Conservation (phyloP, 2,888 invertebrate species). For the Selenia dentaria region DNA sequence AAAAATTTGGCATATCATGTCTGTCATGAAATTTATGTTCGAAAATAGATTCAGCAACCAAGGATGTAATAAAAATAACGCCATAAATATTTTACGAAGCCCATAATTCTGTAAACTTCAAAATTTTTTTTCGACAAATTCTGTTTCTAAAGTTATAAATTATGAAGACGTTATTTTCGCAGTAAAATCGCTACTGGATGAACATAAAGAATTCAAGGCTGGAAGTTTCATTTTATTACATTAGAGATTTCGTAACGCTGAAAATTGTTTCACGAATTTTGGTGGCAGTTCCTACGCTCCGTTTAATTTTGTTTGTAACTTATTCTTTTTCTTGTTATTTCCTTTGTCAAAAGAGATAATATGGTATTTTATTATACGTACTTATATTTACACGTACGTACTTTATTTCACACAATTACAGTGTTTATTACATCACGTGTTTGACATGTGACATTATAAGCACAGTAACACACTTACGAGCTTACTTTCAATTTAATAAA, state of each 20-base stretch:
- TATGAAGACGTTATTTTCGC: conserved; percentile 31
- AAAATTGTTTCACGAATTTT: conserved; percentile 24
- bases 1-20: no score
- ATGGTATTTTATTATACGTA: no score
- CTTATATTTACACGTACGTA: no score
- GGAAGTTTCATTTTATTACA: conserved; percentile 28
- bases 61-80: conserved; percentile 5
- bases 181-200: conserved; percentile 32
- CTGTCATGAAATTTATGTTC: not conserved
- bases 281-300: conserved; percentile 5
- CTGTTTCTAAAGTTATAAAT: conserved; percentile 29
- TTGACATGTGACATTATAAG: no score
- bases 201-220: conserved; percentile 36
- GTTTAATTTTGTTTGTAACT: conserved; percentile 19
- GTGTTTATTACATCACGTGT: no score
- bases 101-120: conserved; percentile 21
- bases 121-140: conserved; percentile 16
- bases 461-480: no score
- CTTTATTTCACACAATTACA: no score
- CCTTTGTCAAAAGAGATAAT: not conserved
- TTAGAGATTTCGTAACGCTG: conserved; percentile 22
- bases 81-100: conserved; percentile 23
- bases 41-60: conserved; percentile 5
- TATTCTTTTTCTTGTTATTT: conserved; percentile 3
- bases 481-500: no score